phyloP scores from a whole-genome alignment of 2,888 invertebrate genomes.

The Trichopria drosophilae region DNA sequence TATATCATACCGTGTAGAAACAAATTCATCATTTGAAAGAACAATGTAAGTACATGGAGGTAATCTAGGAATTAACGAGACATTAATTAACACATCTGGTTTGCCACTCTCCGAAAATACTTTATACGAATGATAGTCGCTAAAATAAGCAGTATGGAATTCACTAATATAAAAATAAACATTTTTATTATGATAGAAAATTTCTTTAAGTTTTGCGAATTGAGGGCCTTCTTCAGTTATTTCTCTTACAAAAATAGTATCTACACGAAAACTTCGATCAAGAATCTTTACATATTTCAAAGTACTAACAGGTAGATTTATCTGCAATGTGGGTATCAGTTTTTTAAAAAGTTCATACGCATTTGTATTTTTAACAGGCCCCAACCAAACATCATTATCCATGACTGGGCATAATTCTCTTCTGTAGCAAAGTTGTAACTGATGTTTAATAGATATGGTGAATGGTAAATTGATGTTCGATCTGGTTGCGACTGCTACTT shows the following conservation, averaged over 20 bases:
- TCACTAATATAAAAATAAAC: constrained; percentile 11
- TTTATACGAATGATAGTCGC: constrained; percentile 17
- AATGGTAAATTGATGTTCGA: constrained; percentile 22
- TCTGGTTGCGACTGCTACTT: constrained; percentile 16
- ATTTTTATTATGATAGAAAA: constrained; percentile 13
- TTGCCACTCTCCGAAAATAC: constrained; percentile 10
- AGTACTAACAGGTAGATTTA: constrained; percentile 6
- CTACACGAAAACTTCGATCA: constrained; percentile 17
- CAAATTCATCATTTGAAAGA: background rate
- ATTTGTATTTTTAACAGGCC: constrained; percentile 10
- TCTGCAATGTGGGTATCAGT: constrained; percentile 4
- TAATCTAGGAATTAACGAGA: constrained; percentile 15
- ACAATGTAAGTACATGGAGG: constrained; percentile 15
- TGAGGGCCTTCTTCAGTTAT: constrained; percentile 24
- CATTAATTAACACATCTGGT: constrained; percentile 11
- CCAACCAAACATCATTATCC: constrained; percentile 11
- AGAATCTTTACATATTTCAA: constrained; percentile 22
- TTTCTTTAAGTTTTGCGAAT: constrained; percentile 26
- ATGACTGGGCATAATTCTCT: constrained; percentile 10
- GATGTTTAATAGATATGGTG: constrained; percentile 22
- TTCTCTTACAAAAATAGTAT: constrained; percentile 21
- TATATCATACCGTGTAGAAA: background rate
- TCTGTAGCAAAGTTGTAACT: constrained; percentile 23
- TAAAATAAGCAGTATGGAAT: constrained; percentile 8
- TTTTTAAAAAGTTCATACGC: constrained; percentile 6